Evolutionary conservation across 2,797 vertebrate genomes (phyloP), one percentile per base, ranked within the genome.

Genomic region (Manis pentadactyla): DNA sequence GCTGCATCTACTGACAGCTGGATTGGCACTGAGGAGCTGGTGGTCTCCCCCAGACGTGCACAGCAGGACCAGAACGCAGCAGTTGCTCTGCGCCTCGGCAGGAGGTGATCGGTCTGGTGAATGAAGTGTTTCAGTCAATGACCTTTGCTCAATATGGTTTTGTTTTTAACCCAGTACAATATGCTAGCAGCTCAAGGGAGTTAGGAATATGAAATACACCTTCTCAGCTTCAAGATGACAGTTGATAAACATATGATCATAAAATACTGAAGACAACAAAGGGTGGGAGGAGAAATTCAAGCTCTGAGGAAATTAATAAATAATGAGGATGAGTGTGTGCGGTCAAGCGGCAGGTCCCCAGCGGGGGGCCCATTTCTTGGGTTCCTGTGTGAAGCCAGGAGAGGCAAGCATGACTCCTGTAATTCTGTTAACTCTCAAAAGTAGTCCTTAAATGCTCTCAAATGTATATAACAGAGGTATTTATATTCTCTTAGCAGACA

Each of bases 361-460:
- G 21, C 37, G 5, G 0, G 0, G 11, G 34, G 18, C 10, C 81
- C 25, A 1, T 79, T 25, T 6, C n/a, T 37, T 1, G 15, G 29
- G 39, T 4, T 64, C 61, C 71, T 81, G 31, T 11, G 2, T 34
- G 64, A 77, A 83, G 31, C 66, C 68, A 46, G 37, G 42, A 34
- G 27, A 55, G 25, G 69, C 17, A 13, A 18, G 73, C 73, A 27
- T 4, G 46, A 13, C 64, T 85, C 83, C 31, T 49, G 0, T 34
- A 23, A 31, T 49, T 34, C 31, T 29, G 39, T 29, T 42, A 74
- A 7, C 55, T 37, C 34, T 31, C 59, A 31, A 42, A 46, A 4
- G 42, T 37, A 6, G 25, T 63, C 64, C 75, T 46, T 64, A n/a
- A 46, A 12, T 77, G 34, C 75, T 63, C 73, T 75, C 75, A 34